Evolutionary conservation across 1,140 invertebrate species (phyloP), one percentile per base, ranked within the genome.

Genomic region (Saccostrea cuccullata): DNA sequence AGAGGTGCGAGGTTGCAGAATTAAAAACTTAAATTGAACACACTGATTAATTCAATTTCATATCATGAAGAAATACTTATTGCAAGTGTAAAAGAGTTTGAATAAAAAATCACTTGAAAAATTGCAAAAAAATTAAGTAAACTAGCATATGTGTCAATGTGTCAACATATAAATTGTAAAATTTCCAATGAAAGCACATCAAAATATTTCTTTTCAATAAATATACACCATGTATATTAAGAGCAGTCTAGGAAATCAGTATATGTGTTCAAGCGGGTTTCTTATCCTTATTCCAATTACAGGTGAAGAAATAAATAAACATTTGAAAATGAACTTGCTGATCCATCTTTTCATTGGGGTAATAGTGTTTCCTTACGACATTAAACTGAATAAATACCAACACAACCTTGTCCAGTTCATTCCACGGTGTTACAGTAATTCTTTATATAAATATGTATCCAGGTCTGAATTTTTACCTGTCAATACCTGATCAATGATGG

Each of bases 331-430:
- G 58, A 64, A 17, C 58, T 20, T 8, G 58, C 58, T 64, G 58
- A 64, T 64, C 58, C 58, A 17, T 8, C n/a, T 8, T 64, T n/a
- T 20, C 26, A 73, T 26, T 2, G 30, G 70, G 70, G 30, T 77
- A 77, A 77, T 77, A 26, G 70, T 77, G 26, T 77, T 77, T 77
- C 26, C 26, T 30, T 30, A 30, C 15, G 26, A 77, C 26, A n/a
- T n/a, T n/a, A 77, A 77, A 77, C 70, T 30, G 70, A 77, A 77
- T 77, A 77, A 77, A 77, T 77, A 77, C 30, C 26, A 77, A 67
- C 15, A 13, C 23, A 77, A 11, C 26, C 26, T 30, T 36, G n/a
- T 30, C 2, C 23, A 30, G 15, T 77, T 26, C 70, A 15, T 36
- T 13, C 13, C 13, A 77, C 30, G 13, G 23, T 5, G 4, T 30